A percentile compares a stretch with the other conserved stretches of the same genome.
These are phyloP conservation scores for Syrphus vitripennis DNA, from an alignment of 2,888 invertebrate genomes.

Conservation along the genomic window DNA sequence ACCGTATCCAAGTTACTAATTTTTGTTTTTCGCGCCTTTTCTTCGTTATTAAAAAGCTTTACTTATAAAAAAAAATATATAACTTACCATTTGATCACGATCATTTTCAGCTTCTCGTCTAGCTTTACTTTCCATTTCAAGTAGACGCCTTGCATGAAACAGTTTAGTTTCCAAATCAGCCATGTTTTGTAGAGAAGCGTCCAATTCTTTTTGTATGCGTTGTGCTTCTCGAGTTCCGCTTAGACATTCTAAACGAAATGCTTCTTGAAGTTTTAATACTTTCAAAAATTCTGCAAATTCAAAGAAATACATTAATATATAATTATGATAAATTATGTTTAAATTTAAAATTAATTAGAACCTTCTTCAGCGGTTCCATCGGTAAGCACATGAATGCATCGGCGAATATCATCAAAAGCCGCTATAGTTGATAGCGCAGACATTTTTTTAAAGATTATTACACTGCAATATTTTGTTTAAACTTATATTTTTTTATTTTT, in stretches of 20 bases:
- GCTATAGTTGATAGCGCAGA: constrained; percentile 84
- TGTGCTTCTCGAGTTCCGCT: constrained; percentile 88
- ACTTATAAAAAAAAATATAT: not conserved
- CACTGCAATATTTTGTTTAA: not conserved
- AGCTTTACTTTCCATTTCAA: constrained; percentile 90
- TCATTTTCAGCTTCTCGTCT: constrained; percentile 87
- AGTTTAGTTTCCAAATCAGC: constrained; percentile 90
- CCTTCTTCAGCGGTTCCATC: constrained; percentile 87
- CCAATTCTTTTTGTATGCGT: constrained; percentile 87
- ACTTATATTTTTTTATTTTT: not conserved
- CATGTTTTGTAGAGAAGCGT: constrained; percentile 87
- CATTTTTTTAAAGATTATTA: constrained; percentile 6
- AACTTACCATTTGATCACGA: constrained; percentile 86
- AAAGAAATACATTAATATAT: not conserved
- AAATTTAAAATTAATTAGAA: constrained; percentile 73
- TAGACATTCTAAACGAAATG: constrained; percentile 87
- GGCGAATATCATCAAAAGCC: constrained; percentile 87
- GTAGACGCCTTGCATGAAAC: constrained; percentile 89
- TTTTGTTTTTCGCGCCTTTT: no score
- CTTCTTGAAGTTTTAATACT: constrained; percentile 88
- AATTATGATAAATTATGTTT: not conserved
- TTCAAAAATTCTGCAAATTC: constrained; percentile 86
- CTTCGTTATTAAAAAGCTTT: no score
- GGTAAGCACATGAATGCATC: constrained; percentile 85
- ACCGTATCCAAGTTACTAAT: no score